Evolutionary conservation across 1,140 invertebrate genomes (phyloP).

Genomic region (Ceratina japonica): DNA sequence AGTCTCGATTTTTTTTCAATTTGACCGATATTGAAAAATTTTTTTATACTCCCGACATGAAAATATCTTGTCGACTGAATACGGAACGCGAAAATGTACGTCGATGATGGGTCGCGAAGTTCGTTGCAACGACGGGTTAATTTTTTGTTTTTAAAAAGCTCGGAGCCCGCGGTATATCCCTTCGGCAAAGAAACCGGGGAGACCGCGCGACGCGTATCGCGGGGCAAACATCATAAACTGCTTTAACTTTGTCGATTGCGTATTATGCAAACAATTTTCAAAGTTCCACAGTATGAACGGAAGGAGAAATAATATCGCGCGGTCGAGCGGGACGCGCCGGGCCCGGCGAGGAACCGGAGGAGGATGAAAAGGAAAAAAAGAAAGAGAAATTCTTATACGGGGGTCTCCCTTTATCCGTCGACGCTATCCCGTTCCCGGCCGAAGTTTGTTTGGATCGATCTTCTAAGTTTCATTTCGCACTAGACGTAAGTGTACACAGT

Average conservation of each 20-base stretch:
- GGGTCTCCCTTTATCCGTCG: background rate
- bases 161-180: no score
- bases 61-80: no score
- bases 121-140: background rate
- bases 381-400: background rate
- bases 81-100: no score
- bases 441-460: slow-evolving; percentile 32
- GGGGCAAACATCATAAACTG: slow-evolving; percentile 65
- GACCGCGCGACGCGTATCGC: slow-evolving; percentile 26
- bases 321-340: background rate
- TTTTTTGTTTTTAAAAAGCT: background rate
- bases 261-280: slow-evolving; percentile 4
- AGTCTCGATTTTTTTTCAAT: no score
- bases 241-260: slow-evolving; percentile 6
- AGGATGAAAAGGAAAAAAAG: background rate
- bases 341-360: no score
- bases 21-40: no score
- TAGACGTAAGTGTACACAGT: slow-evolving; percentile 11
- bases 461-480: slow-evolving; percentile 23
- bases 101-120: no score
- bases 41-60: no score
- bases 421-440: background rate
- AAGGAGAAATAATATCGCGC: slow-evolving; percentile 5
- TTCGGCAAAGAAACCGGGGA: background rate
- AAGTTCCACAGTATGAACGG: background rate